Base-by-base conservation (phyloP, 2,113 vertebrate species). In the Anser brachyrhynchus region DNA sequence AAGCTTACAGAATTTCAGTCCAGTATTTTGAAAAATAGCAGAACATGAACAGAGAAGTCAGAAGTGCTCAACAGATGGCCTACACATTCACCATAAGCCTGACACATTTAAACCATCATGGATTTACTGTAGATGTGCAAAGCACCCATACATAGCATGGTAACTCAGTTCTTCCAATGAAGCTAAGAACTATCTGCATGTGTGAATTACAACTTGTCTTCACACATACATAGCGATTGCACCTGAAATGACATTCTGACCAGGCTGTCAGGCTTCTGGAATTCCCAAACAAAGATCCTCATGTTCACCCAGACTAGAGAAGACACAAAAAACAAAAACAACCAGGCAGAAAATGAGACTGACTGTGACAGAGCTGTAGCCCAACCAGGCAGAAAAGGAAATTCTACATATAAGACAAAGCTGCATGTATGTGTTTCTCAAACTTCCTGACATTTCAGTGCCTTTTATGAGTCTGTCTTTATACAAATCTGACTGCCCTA, bases 381-480 rank as follows among this genome's bases (percentile, higher is more conserved):
- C 3, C 20, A 52, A 8, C 2, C 26, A 35, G 17, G 22, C 64
- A 90, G 35, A 79, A 71, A 79, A 64, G 37, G 13, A 73, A 25
- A 44, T 23, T n/a, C 29, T 59, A 29, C 59, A 21, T 17, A 46
- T 17, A 57, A 65, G 18, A 49, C 23, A 84, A n/a, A 91, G n/a
- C 18, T 3, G 0, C 21, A 23, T 3, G 3, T 39, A 51, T 1
- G 6, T 0, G 1, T 13, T 92, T 37, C 75, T 88, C 58, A 75
- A 72, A 69, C 23, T 71, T 59, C 44, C 39, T 62, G 16, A 37
- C 78, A 90, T 4, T 52, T 22, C 31, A 72, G 43, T 5, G 2
- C 55, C 11, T 74, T 84, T 61, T 59, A 31, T 16, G 15, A 1
- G 1, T n/a, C 28, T 72, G 14, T 37, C 25, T 54, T 67, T 33